Percentiles rank a stretch among this genome's conserved stretches.
Conservation (phyloP, 2,113 vertebrate species). For the Semicossyphus pulcher region DNA sequence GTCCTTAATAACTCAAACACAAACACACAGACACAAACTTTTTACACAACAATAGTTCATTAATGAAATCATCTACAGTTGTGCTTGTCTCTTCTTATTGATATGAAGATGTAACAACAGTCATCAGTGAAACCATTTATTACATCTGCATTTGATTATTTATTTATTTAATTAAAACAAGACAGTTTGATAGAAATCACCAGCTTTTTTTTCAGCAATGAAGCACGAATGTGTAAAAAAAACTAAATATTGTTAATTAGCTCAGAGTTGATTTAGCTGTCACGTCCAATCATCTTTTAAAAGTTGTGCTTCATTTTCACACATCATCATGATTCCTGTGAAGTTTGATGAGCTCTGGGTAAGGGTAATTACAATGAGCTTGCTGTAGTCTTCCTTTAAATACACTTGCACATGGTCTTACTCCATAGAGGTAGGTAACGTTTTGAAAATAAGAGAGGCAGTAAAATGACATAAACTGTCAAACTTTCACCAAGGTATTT, state of each 20-base stretch:
- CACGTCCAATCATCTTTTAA: slow-evolving; percentile 43
- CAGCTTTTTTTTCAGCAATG: neutral
- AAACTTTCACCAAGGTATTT: too few species aligned
- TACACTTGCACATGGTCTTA: slow-evolving; percentile 17
- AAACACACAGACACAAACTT: too few species aligned
- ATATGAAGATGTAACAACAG: neutral
- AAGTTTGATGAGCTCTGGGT: slow-evolving; percentile 29
- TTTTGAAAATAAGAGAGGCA: neutral
- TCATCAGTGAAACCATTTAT: neutral
- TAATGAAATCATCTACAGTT: too few species aligned
- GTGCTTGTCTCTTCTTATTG: too few species aligned
- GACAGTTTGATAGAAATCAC: neutral
- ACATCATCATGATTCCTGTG: slow-evolving; percentile 37
- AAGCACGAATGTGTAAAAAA: neutral
- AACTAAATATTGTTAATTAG: slow-evolving; percentile 25
- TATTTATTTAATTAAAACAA: neutral
- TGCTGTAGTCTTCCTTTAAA: slow-evolving; percentile 13
- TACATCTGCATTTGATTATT: neutral
- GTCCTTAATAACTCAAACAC: too few species aligned
- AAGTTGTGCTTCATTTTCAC: slow-evolving; percentile 17
- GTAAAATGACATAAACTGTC: too few species aligned
- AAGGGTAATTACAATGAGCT: slow-evolving; percentile 30
- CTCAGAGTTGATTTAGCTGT: slow-evolving; percentile 35
- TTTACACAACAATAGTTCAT: too few species aligned
- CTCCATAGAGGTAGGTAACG: neutral